phyloP scores from a whole-genome alignment of 1,140 invertebrate species.

The Parasteatoda tepidariorum region DNA sequence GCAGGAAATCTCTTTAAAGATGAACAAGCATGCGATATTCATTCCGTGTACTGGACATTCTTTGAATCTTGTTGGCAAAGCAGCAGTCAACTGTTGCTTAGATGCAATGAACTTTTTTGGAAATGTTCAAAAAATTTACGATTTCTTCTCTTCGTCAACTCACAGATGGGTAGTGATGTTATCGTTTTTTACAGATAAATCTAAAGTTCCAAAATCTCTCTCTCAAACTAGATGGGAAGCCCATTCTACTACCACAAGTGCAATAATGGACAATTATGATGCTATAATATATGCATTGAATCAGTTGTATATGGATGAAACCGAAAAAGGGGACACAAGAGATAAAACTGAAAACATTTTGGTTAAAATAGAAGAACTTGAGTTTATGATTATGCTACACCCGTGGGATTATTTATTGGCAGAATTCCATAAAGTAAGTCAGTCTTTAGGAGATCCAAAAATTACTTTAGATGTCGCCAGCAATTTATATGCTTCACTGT shows the following conservation, averaged over 20 bases:
- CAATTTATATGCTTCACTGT: too few species aligned
- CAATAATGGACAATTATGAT: not conserved
- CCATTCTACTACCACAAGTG: too few species aligned
- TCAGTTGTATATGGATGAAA: not conserved
- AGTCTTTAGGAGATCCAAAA: too few species aligned
- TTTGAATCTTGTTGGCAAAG: constrained; percentile 4
- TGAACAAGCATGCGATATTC: constrained; percentile 6
- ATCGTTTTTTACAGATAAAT: not conserved
- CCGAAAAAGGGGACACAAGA: not conserved
- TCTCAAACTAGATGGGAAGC: not conserved
- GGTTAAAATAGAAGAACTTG: not conserved
- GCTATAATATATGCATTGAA: not conserved
- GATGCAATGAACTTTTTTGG: constrained; percentile 8
- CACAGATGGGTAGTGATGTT: not conserved
- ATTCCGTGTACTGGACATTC: constrained; percentile 1
- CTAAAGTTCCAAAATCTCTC: not conserved
- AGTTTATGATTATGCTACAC: too few species aligned
- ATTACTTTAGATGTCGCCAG: too few species aligned
- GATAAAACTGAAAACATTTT: not conserved
- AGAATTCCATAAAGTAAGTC: too few species aligned
- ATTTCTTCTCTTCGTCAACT: not conserved
- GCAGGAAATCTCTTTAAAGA: constrained; percentile 4
- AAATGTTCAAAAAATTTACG: not conserved
- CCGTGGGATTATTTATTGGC: too few species aligned
- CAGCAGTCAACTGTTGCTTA: not conserved